A percentile compares a stretch with the other conserved stretches of the same genome.
These are phyloP conservation scores for Pagrus major DNA, from an alignment of 2,113 vertebrate species.

Conservation along the genomic window DNA sequence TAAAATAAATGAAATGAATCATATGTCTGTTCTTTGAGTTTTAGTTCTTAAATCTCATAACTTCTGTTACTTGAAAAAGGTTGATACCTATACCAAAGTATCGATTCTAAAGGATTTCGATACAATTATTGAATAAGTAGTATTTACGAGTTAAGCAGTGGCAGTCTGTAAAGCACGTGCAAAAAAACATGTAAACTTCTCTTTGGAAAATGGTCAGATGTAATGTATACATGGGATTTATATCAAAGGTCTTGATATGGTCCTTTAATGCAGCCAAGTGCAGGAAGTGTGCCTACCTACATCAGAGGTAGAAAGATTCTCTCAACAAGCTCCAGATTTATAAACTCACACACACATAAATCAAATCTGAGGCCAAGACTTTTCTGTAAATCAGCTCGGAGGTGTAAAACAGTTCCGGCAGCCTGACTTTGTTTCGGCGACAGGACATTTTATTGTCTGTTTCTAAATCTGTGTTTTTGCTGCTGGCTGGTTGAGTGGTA, in stretches of 20 bases:
- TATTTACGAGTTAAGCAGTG: background rate
- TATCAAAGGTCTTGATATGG: background rate
- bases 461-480: slow-evolving; percentile 52
- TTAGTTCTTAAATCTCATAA: background rate
- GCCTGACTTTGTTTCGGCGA: background rate
- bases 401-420: background rate
- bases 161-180: background rate
- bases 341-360: background rate
- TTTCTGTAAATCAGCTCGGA: slow-evolving; percentile 17
- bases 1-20: too few species aligned
- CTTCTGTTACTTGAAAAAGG: background rate
- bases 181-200: background rate
- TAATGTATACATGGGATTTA: background rate
- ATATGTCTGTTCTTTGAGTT: background rate
- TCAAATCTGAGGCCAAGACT: slow-evolving; percentile 7
- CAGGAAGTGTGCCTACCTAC: background rate
- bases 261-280: background rate
- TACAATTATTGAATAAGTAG: background rate
- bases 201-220: background rate
- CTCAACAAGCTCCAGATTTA: background rate
- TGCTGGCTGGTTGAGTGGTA: slow-evolving; percentile 31
- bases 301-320: background rate
- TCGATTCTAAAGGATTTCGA: background rate
- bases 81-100: background rate
- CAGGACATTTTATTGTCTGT: slow-evolving; percentile 23